phyloP scores from a whole-genome alignment of 2,113 vertebrate genomes.

The Zapus hudsonius region DNA sequence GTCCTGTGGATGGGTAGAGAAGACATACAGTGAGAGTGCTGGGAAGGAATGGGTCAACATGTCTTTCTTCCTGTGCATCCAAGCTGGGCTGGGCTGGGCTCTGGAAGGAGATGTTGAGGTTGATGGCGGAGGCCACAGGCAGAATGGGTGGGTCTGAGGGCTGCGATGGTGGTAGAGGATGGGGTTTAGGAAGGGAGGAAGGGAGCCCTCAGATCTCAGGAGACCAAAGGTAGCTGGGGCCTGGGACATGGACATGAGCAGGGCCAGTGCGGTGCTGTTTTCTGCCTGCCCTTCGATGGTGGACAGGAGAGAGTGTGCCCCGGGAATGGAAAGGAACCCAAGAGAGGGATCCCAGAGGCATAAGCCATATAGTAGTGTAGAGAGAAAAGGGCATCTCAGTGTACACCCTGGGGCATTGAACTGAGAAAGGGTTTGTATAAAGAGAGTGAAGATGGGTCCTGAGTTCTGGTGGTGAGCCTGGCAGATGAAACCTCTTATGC shows the following conservation, averaged over 20 bases:
- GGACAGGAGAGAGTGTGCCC: background rate
- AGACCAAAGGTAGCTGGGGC: background rate
- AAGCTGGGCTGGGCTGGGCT: background rate
- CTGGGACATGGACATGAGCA: background rate
- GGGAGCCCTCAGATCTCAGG: background rate
- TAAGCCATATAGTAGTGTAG: background rate
- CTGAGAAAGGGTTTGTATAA: background rate
- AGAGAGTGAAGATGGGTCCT: background rate
- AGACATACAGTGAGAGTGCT: background rate
- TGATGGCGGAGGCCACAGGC: no score
- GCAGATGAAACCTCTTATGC: background rate
- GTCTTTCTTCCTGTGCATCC: background rate
- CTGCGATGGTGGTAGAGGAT: background rate
- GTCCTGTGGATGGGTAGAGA: no score
- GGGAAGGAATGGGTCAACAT: fast-evolving
- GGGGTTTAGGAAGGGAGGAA: fast-evolving
- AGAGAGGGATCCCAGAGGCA: background rate
- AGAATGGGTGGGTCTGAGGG: background rate
- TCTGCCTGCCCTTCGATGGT: background rate
- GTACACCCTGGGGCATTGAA: no score
- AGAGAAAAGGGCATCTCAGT: fast-evolving
- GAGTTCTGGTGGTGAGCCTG: background rate
- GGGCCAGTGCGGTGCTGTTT: background rate
- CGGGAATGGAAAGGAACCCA: background rate
- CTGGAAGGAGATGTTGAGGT: background rate